Conservation (phyloP, 2,797 vertebrate genomes). For the Liparis tanakae region DNA sequence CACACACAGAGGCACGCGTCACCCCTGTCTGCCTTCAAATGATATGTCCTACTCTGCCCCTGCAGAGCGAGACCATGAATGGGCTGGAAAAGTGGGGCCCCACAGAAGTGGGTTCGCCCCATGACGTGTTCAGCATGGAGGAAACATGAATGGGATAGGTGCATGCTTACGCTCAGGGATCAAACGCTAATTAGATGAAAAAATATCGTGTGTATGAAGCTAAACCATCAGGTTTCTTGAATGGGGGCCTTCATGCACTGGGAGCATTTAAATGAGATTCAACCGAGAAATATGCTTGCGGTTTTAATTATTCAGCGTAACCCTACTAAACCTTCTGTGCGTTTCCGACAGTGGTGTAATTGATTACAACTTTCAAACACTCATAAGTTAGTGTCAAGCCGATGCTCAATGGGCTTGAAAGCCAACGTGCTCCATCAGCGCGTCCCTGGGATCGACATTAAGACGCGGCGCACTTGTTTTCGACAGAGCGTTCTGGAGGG, state of each 20-base stretch:
- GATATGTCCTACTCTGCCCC: slow-evolving; percentile 64
- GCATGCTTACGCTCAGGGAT: not conserved
- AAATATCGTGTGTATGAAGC: not conserved
- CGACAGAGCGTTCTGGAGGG: slow-evolving; percentile 54
- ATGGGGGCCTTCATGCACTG: not conserved
- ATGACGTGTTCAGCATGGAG: slow-evolving; percentile 37
- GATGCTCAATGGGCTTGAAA: slow-evolving; percentile 44
- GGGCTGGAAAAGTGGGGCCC: slow-evolving; percentile 82
- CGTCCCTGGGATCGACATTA: slow-evolving; percentile 55
- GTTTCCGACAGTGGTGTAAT: slow-evolving; percentile 39
- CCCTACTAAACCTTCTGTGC: slow-evolving; percentile 21
- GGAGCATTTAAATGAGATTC: slow-evolving; percentile 22
- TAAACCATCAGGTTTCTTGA: not conserved
- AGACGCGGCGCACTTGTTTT: slow-evolving; percentile 51
- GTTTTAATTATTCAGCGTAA: slow-evolving; percentile 46
- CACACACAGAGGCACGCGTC: slow-evolving; percentile 21
- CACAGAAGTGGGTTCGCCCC: slow-evolving; percentile 29
- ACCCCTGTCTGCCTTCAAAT: slow-evolving; percentile 67
- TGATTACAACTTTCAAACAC: slow-evolving; percentile 46
- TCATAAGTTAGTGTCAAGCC: slow-evolving; percentile 59
- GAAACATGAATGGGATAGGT: slow-evolving; percentile 43
- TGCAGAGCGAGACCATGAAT: slow-evolving; percentile 87
- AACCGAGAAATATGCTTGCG: not conserved
- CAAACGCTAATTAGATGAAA: not conserved
- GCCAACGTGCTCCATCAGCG: slow-evolving; percentile 52